These are phyloP conservation scores for Ganaspis sp. DNA, from an alignment of 1,140 invertebrate genomes.

Conservation along the genomic window DNA sequence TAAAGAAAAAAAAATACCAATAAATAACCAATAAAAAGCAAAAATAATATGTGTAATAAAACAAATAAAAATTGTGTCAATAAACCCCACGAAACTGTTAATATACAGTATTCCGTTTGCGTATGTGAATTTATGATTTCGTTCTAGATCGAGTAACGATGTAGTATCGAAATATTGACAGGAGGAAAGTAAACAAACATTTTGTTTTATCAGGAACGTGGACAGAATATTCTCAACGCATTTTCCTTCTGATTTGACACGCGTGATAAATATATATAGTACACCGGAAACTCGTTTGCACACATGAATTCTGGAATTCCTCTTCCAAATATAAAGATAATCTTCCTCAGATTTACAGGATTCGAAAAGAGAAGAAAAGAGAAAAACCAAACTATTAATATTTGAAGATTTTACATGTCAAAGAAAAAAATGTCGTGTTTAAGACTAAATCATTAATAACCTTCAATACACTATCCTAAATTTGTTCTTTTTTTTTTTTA, in stretches of 20 bases:
- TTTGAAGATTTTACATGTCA: too few relatives aligned
- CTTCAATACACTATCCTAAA: too few relatives aligned
- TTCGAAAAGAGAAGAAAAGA: too few relatives aligned
- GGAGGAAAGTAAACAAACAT: not conserved
- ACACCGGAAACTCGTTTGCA: not conserved
- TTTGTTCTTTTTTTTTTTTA: too few relatives aligned
- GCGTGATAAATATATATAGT: not conserved
- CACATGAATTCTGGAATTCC: not conserved
- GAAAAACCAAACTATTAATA: too few relatives aligned
- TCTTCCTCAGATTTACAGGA: too few relatives aligned
- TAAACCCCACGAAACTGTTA: not conserved
- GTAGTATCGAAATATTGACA: conserved; percentile 6
- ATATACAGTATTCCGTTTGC: not conserved
- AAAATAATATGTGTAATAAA: too few relatives aligned
- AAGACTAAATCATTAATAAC: too few relatives aligned
- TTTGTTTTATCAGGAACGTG: conserved; percentile 19
- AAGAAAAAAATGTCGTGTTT: too few relatives aligned
- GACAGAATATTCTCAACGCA: not conserved
- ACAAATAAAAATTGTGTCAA: not conserved
- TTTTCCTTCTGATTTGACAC: not conserved
- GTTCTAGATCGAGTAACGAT: not conserved
- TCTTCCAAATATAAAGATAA: not conserved
- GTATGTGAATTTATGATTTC: not conserved
- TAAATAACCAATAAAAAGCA: too few relatives aligned
- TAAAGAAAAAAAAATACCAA: too few relatives aligned